Base-by-base conservation (phyloP, 1,140 invertebrate species). In the Drosophila tristis region DNA sequence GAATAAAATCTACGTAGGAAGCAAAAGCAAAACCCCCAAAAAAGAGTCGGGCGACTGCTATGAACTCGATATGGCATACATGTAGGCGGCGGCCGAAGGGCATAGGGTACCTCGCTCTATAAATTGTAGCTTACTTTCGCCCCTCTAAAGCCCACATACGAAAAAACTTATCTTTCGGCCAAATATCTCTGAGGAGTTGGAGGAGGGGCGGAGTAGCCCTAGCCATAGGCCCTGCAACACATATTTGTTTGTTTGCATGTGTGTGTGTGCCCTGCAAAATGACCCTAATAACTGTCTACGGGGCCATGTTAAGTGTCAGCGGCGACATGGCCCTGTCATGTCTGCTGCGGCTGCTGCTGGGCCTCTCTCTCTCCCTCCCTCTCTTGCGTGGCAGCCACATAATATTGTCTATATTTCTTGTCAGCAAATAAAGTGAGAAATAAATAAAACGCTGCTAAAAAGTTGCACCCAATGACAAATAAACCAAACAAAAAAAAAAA, bases 381-480 rank as follows among this genome's bases (percentile, higher is more conserved):
- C 48, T 47, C 62, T 44, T 53, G 43, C 42, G 43, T 56, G 44
- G 45, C 42, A 26, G 64, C 58, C 35, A 67, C 66, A 79, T 82
- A 82, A 89, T 87, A 87, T 87, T 89, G 82, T 84, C 82, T 89
- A 87, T 87, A 89, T 82, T 87, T 87, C 78, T 82, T 87, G 79
- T 87, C 72, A 79, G 79, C 71, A 84, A 89, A 89, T 89, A 87
- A 89, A 89, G 84, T 75, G 84, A 78, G 75, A 79, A 78, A 89
- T 87, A 87, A 87, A 87, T 89, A 87, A 87, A 89, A 39, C 35
- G 75, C 76, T 79, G 79, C 84, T 84, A 73, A 87, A 86, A 87
- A 89, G 60, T 76, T 71, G 67, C 16, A 60, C 75, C 35, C 65
- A 80, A 72, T 85, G 57, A 71, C 61, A 59, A 82, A 76, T 57